Conservation (phyloP, 2,113 vertebrate species). For the Actinemys pallida region DNA sequence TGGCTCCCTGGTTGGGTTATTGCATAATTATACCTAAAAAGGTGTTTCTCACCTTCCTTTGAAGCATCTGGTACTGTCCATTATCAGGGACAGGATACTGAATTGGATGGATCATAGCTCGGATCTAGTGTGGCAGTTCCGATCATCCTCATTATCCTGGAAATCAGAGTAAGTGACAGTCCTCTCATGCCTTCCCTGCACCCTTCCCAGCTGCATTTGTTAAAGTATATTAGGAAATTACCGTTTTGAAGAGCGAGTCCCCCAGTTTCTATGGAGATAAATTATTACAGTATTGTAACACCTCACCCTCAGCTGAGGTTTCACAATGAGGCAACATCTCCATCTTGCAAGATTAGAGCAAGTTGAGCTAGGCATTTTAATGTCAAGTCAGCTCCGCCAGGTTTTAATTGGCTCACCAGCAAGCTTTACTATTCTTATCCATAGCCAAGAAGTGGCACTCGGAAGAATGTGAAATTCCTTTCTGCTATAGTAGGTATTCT, state of each 20-base stretch:
- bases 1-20: neutral
- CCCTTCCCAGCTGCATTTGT: neutral
- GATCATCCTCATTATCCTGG: neutral
- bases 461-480: constrained; percentile 16
- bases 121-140: neutral
- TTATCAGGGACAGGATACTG: neutral
- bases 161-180: neutral
- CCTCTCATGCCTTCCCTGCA: neutral
- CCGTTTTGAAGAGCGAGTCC: neutral
- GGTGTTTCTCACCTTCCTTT: neutral
- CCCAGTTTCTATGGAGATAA: neutral
- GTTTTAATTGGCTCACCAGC: constrained; percentile 39
- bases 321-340: constrained; percentile 32
- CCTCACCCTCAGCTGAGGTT: constrained; percentile 4
- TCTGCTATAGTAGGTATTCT: neutral
- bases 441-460: neutral
- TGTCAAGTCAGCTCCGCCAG: neutral
- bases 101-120: neutral
- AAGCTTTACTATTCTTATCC: constrained; percentile 9
- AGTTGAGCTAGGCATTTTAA: constrained; percentile 24
- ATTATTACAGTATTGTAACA: constrained; percentile 8
- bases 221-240: neutral
- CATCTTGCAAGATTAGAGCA: constrained; percentile 11
- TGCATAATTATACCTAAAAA: neutral
- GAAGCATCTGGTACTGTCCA: neutral